phyloP scores from a whole-genome alignment of 2,888 invertebrate species.

The Lissonota sp. region DNA sequence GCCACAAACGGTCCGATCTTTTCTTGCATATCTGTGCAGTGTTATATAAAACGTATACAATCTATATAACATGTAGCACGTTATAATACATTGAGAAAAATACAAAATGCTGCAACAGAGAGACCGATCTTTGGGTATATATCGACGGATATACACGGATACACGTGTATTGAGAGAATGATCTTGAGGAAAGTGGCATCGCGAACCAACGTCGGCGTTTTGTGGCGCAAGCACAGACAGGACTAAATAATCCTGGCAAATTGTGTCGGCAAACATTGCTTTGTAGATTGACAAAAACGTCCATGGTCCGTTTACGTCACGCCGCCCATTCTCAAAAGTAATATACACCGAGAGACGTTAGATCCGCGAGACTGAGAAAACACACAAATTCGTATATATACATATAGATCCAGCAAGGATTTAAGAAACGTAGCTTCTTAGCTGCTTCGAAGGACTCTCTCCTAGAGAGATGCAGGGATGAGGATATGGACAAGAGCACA shows the following conservation, averaged over 20 bases:
- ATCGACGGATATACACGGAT: slow-evolving; percentile 7
- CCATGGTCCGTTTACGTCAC: slow-evolving; percentile 81
- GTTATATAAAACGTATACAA: slow-evolving; percentile 14
- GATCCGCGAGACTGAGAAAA: slow-evolving; percentile 31
- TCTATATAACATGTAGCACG: neutral
- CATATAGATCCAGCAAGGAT: slow-evolving; percentile 4
- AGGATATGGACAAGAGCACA: slow-evolving; percentile 30
- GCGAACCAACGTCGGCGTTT: neutral
- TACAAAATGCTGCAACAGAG: slow-evolving; percentile 13
- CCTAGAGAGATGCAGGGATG: neutral
- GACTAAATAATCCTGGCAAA: slow-evolving; percentile 77
- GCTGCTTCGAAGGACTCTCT: slow-evolving; percentile 40
- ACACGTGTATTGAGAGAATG: neutral
- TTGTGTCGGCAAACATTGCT: slow-evolving; percentile 82
- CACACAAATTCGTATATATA: neutral
- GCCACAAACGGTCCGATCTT: slow-evolving; percentile 53
- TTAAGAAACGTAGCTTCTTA: slow-evolving; percentile 38
- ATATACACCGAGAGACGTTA: slow-evolving; percentile 81
- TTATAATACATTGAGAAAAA: neutral
- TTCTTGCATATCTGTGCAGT: slow-evolving; percentile 36
- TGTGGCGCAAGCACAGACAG: slow-evolving; percentile 3
- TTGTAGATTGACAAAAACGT: slow-evolving; percentile 77
- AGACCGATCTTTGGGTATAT: slow-evolving; percentile 12
- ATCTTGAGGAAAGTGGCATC: slow-evolving; percentile 22
- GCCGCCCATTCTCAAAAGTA: slow-evolving; percentile 83